Evolutionary conservation across 2,888 invertebrate species (phyloP), one percentile per base, ranked within the genome.

Genomic region (Melieria crassipennis): DNA sequence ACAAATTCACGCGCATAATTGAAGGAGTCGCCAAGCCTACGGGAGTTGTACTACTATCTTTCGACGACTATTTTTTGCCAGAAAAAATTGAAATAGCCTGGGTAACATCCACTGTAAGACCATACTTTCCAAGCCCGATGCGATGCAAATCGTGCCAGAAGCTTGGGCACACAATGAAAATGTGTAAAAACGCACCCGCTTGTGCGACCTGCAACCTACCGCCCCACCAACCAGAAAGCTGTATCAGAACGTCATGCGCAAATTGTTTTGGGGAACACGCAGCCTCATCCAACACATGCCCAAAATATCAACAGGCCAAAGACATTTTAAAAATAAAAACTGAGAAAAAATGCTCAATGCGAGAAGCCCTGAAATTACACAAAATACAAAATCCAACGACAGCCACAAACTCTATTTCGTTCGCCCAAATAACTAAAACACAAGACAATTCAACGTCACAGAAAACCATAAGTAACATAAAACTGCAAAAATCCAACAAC

Each of bases 191-290:
- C 9, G 16, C 11, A 7, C 16, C 62, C 7, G 48, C 47, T 16
- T 62, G 62, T 11, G 47, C 13, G 4, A 65, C 45, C 2, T 65
- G 57, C 13, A 65, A 65, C 46, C 16, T 57, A n/a, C 57, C 65
- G 4, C 16, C 65, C 3, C 65, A 50, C 11, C 43, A 9, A 11
- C 57, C 57, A 7, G n/a, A 43, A n/a, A 52, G 46, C 4, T 65
- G 57, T 46, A 47, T 5, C 7, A 43, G 65, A 7, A 65, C 55
- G n/a, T 55, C 11, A 13, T 65, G 64, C n/a, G 64, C 64, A 6
- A 65, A 65, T 47, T 65, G 64, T 43, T 30, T 43, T 52, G 64
- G 64, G 11, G 64, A 43, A 11, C 55, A 65, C 50, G 30, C 64
- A 10, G 42, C 55, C 7, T 50, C 64, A 9, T 65, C 64, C 10